Base-by-base conservation (phyloP, 2,797 vertebrate genomes). In the Sus cebifrons region DNA sequence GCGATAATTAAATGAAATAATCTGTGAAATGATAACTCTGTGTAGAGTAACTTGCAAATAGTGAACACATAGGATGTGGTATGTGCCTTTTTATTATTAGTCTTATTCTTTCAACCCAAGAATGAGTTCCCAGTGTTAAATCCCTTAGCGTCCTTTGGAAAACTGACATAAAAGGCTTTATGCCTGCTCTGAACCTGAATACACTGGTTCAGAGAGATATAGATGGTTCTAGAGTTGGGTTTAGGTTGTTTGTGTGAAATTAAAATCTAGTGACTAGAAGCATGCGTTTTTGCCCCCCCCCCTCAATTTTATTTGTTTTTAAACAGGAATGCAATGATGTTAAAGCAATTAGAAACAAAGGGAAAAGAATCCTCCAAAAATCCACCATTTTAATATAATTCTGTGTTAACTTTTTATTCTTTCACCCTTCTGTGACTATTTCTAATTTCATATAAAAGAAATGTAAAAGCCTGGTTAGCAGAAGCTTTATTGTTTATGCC, bases 281-380 rank as follows among this genome's bases (percentile, higher is more conserved):
- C 40, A 49, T 77, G 2, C 23, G 36, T 82, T 94, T 94, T 62
- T 64, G 15, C 91, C 44, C 40, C 27, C 36, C 36, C 36, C 7
- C 70, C 58, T 21, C 25, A 44, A 11, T 84, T 89, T 52, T 54
- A n/a, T 78, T 84, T 85, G 70, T 62, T 92, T 97, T 95, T 84
- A 40, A 93, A 82, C 44, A 77, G 73, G n/a, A 91, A 78, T 84
- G n/a, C 32, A 87, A 29, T 77, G 36, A 54, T 79, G 23, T 60
- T 82, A 83, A 95, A 75, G 8, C 18, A 91, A 85, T 89, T 81
- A 54, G 91, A 86, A 78, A 18, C 64, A 87, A 67, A 75, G 44
- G 75, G 29, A 78, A 56, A 90, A 71, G 52, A 70, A 71, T 54
- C 18, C 25, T 88, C 70, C 74, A 58, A 18, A 82, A 94, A 91